A percentile compares a stretch with the other conserved stretches of the same genome.
These are phyloP conservation scores for Nycticorax nycticorax DNA, from an alignment of 2,113 vertebrate genomes.

Conservation along the genomic window DNA sequence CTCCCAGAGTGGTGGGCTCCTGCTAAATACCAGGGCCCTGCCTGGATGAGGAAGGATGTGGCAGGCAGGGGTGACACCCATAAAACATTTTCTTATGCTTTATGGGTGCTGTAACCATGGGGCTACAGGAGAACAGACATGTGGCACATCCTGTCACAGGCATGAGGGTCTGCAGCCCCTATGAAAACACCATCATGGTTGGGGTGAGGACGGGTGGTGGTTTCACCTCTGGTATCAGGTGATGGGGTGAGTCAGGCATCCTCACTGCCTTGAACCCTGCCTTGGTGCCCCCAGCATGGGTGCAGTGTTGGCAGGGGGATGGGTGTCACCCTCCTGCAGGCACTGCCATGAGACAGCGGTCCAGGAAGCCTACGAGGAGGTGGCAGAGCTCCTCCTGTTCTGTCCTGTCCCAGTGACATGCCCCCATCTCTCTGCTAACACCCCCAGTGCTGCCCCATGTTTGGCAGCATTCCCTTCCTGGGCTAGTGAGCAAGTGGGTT, in stretches of 20 bases:
- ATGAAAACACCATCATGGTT: neutral
- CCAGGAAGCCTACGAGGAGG: neutral
- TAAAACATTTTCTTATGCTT: neutral
- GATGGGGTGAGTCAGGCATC: neutral
- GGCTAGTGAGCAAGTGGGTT: neutral
- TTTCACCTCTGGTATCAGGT: neutral
- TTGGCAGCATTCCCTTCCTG: neutral
- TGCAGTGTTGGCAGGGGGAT: too few relatives aligned
- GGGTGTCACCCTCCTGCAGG: neutral
- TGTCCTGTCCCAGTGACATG: rapidly evolving
- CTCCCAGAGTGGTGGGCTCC: rapidly evolving
- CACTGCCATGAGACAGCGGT: neutral
- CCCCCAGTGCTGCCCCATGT: rapidly evolving
- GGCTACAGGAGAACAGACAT: neutral
- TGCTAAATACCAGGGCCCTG: neutral
- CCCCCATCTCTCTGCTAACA: neutral
- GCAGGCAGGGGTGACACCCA: neutral
- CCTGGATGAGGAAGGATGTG: neutral
- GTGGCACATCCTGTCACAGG: neutral
- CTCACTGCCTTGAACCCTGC: neutral
- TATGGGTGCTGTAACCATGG: neutral
- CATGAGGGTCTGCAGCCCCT: neutral
- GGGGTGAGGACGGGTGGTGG: neutral
- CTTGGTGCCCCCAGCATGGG: neutral
- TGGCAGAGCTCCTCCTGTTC: neutral